Evolutionary conservation across 2,888 invertebrate genomes (phyloP), one percentile per base, ranked within the genome.

Genomic region (Hylaea fasciaria): DNA sequence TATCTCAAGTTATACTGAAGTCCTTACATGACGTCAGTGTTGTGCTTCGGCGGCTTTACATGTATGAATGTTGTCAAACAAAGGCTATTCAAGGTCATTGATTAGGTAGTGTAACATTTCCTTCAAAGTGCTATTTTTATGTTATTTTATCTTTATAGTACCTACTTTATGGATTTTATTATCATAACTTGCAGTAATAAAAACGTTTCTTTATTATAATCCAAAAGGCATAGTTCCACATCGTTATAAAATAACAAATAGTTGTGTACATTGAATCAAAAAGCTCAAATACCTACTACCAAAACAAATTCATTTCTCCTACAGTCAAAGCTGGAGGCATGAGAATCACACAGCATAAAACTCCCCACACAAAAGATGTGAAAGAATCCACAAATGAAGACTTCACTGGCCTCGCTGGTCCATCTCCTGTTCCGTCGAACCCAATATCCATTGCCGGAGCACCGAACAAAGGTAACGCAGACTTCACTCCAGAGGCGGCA

Each of bases 321-420:
- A 52, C 86, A 97, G 97, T 97, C 2, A 98, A 97, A 93, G 97
- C 97, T 58, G 98, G 98, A 51, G 97, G 97, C 1, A 97, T 97
- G 97, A 94, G 98, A 71, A 97, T 98, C 77, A 97, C 96, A 12
- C 97, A 98, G 78, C 96, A 98, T 80, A 97, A 97, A 86, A 87
- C 93, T 0, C 94, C 95, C 7, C 94, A 95, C 71, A 87, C 94
- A 41, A 95, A 94, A 70, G 94, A 95, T 55, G 92, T 69, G 10
- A 95, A 94, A 81, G 94, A 94, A 72, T 74, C 94, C 9, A 86
- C 94, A 3, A 93, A 94, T 52, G 96, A 96, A 80, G 96, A 96
- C 77, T 93, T 95, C 62, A 95, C 95, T 0, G 95, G 95, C 41
- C 92, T 96, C 0, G 95, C 96, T 55, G 95, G 96, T 28, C 95